Percentiles rank a stretch among this genome's conserved stretches.
These are phyloP conservation scores for Dendrolimus kikuchii DNA, from an alignment of 1,140 invertebrate species.

Conservation along the genomic window DNA sequence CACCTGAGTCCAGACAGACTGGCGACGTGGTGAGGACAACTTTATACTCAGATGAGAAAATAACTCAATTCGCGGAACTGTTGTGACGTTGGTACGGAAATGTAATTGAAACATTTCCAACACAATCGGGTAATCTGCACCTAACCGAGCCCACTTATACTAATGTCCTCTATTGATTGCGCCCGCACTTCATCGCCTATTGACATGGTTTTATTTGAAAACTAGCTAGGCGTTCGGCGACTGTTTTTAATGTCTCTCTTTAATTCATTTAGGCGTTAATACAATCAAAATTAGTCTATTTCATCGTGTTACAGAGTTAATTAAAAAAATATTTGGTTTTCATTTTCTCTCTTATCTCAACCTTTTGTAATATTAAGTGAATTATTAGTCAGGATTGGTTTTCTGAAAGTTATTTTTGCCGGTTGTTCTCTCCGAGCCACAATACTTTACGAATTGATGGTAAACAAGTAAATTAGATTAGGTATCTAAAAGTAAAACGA, in stretches of 20 bases:
- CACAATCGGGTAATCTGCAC: conserved; percentile 33
- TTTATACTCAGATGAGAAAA: conserved; percentile 33
- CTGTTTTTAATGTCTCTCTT: background rate
- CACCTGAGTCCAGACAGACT: conserved; percentile 28
- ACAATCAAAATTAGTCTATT: background rate
- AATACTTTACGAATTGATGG: too few relatives aligned
- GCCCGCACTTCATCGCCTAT: conserved; percentile 21
- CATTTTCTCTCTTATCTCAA: too few relatives aligned
- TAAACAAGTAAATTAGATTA: too few relatives aligned
- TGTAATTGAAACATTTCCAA: conserved; percentile 32
- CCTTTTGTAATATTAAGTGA: too few relatives aligned
- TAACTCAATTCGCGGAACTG: conserved; percentile 38
- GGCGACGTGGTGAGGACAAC: conserved; percentile 23
- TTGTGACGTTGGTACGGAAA: conserved; percentile 16
- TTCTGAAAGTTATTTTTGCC: too few relatives aligned
- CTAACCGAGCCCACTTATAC: conserved; percentile 33
- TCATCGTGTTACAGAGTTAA: too few relatives aligned
- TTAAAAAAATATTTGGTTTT: too few relatives aligned
- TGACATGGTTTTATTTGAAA: conserved; percentile 23
- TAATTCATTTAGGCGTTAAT: background rate
- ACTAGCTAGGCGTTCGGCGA: conserved; percentile 13
- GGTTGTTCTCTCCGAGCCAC: too few relatives aligned
- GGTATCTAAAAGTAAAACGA: too few relatives aligned
- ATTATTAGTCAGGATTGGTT: too few relatives aligned
- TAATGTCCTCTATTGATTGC: conserved; percentile 42